phyloP scores from a whole-genome alignment of 2,113 vertebrate species.

The Alosa alosa region DNA sequence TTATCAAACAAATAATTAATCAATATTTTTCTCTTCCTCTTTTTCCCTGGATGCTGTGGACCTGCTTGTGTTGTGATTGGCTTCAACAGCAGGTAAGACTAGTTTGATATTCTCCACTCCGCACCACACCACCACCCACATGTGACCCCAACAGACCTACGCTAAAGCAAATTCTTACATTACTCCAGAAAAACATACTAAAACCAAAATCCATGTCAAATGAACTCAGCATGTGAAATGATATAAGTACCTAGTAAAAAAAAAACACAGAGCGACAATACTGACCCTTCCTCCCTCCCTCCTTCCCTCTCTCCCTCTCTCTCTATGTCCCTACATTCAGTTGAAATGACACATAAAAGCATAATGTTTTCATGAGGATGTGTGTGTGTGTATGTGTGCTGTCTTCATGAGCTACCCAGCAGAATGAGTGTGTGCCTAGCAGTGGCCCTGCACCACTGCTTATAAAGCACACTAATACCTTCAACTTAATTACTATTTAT shows the following conservation, averaged over 20 bases:
- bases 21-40: slow-evolving; percentile 28
- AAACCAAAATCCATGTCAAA: too few species aligned
- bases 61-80: slow-evolving; percentile 24
- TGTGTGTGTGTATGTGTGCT: background rate
- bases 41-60: slow-evolving; percentile 28
- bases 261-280: slow-evolving; percentile 11
- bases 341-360: background rate
- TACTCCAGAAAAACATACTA: too few species aligned
- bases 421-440: background rate
- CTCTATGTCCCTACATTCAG: background rate
- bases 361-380: background rate
- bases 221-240: too few species aligned
- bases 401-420: background rate
- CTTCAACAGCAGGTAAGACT: slow-evolving; percentile 70
- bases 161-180: too few species aligned
- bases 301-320: background rate
- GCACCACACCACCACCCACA: background rate
- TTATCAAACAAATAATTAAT: slow-evolving; percentile 54
- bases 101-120: slow-evolving; percentile 34
- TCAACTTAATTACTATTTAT: slow-evolving; percentile 70
- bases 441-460: slow-evolving; percentile 34
- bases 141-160: too few species aligned
- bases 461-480: slow-evolving; percentile 32
- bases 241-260: background rate
- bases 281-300: background rate